phyloP scores from a whole-genome alignment of 2,797 vertebrate species.

The Oreochromis grahami region DNA sequence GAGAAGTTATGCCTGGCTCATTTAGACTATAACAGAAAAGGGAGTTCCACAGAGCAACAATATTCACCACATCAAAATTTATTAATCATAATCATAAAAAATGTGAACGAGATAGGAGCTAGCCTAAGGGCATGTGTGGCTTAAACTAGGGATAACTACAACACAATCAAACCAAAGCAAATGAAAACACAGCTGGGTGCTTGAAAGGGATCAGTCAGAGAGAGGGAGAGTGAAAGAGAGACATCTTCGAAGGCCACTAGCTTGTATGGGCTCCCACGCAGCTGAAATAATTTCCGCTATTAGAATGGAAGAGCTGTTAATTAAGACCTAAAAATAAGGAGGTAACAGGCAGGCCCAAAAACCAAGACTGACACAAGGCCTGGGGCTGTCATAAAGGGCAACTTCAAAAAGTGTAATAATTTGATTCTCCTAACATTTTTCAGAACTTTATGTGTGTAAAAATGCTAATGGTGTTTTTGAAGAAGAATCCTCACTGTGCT shows the following conservation, averaged over 20 bases:
- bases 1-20: neutral
- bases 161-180: neutral
- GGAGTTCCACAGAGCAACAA: neutral
- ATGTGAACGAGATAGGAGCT: neutral
- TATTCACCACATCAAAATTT: neutral
- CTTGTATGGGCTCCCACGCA: neutral
- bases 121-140: neutral
- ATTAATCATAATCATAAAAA: neutral
- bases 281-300: neutral
- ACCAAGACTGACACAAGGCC: neutral
- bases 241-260: neutral
- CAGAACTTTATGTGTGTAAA: neutral
- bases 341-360: neutral
- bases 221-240: neutral
- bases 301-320: neutral
- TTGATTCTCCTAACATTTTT: neutral
- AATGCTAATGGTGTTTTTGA: neutral
- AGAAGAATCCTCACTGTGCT: neutral
- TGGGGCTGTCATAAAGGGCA: neutral
- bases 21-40: neutral
- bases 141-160: neutral
- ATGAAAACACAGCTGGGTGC: neutral
- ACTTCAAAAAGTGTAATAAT: neutral
- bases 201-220: neutral
- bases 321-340: neutral